A percentile compares a stretch with the other conserved stretches of the same genome.
Evolutionary conservation across 2,888 invertebrate genomes (phyloP).

Genomic region (Adineta ricciae): DNA sequence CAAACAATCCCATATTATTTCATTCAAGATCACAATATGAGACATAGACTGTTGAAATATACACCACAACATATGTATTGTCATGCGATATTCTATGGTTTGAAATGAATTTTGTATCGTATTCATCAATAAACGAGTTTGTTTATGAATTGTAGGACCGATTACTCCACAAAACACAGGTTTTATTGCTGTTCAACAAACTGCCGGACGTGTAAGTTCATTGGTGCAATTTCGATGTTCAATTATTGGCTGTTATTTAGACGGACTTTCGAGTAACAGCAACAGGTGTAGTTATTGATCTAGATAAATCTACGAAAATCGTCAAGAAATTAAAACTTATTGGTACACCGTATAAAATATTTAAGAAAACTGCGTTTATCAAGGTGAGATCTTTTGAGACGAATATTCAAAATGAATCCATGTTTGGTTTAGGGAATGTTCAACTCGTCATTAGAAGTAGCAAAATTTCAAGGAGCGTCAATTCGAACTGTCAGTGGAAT

Average conservation of each 20-base stretch:
- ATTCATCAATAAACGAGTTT: background rate
- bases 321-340: constrained; percentile 94
- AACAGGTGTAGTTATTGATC: constrained; percentile 84
- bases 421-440: constrained; percentile 70
- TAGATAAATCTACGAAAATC: constrained; percentile 83
- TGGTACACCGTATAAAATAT: constrained; percentile 81
- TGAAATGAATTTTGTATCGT: background rate
- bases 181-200: constrained; percentile 74
- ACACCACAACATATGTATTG: constrained; percentile 93
- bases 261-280: constrained; percentile 85
- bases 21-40: constrained; percentile 86
- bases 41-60: constrained; percentile 80
- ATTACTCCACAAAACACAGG: constrained; percentile 89
- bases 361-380: constrained; percentile 91
- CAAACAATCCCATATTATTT: constrained; percentile 86
- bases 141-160: constrained; percentile 57
- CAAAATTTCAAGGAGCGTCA: constrained; percentile 88
- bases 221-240: constrained; percentile 40
- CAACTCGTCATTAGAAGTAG: constrained; percentile 77
- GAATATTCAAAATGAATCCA: too few relatives aligned
- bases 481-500: constrained; percentile 91
- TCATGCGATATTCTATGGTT: constrained; percentile 82
- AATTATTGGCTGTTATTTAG: constrained; percentile 33
- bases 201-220: constrained; percentile 58
- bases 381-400: constrained; percentile 52